A percentile compares a stretch with the other conserved stretches of the same genome.
Conservation (phyloP, 2,888 invertebrate species). For the Drosophila stalkeri region DNA sequence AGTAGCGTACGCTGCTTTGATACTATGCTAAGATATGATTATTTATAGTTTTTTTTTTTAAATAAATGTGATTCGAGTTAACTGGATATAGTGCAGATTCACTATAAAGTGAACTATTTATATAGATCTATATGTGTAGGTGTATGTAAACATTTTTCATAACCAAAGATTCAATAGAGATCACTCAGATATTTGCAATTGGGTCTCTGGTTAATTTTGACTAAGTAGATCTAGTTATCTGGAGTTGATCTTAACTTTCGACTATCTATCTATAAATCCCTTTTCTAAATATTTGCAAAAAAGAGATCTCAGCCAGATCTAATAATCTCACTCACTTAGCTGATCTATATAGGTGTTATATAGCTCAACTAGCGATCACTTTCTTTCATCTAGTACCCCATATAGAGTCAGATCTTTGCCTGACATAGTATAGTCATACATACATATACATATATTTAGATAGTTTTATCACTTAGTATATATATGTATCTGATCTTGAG, state of each 20-base stretch:
- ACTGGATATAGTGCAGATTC: neutral
- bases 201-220: neutral
- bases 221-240: neutral
- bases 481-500: slow-evolving; percentile 2
- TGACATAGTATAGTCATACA: neutral
- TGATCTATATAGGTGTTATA: no score
- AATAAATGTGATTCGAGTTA: neutral
- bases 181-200: neutral
- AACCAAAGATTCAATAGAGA: neutral
- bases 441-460: neutral
- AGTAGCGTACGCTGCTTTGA: slow-evolving; percentile 23
- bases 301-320: neutral
- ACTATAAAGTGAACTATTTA: neutral
- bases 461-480: neutral
- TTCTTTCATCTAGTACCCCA: neutral
- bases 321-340: no score
- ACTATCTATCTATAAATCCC: neutral
- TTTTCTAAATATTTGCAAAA: neutral
- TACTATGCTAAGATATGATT: slow-evolving; percentile 34
- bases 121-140: neutral
- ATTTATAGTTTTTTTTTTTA: neutral
- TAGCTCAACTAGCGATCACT: neutral
- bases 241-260: neutral
- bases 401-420: neutral
- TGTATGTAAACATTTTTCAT: neutral